Evolutionary conservation across 2,888 invertebrate species (phyloP), one percentile per base, ranked within the genome.

Genomic region (Notocelia uddmanniana): DNA sequence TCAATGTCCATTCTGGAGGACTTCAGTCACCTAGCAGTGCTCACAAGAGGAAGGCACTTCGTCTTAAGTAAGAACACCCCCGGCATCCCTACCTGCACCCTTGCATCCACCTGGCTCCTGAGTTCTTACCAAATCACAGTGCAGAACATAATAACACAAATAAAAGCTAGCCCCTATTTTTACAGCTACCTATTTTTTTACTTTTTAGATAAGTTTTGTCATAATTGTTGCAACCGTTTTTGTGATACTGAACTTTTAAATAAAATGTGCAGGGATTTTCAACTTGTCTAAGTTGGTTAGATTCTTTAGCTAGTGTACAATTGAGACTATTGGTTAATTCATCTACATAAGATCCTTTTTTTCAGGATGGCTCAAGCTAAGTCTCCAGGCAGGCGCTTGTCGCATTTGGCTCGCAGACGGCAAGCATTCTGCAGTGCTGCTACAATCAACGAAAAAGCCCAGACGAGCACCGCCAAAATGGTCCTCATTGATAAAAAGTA

Each of bases 361-460:
- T 75, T 45, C 83, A 95, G 94, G 80, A 85, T 85, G 87, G 89
- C 83, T 76, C 91, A 92, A 79, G 89, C 87, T 0, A 92, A 96
- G 83, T 97, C 97, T 1, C 97, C 97, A 0, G 97, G 97, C 0
- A 95, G 96, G 73, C 94, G 97, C 8, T 87, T 97, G 19, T 97
- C 96, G 73, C 97, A 97, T 82, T 90, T 97, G 79, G 97, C 97
- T 1, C 95, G 96, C 69, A 93, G 97, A 9, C 93, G 97, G 64
- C 96, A 96, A 78, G 95, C 96, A 1, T 97, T 97, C 86, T 97
- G 96, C 69, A 97, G 96, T 58, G 96, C 96, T 0, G 91, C 92
- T 54, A 94, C 94, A 2, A 89, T 94, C 60, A 86, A 85, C n/a
- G 93, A 94, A 74, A 90, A 90, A 63, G 86, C 91, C 0, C 90